Conservation (phyloP, 1,140 invertebrate species). For the Amphibalanus amphitrite region DNA sequence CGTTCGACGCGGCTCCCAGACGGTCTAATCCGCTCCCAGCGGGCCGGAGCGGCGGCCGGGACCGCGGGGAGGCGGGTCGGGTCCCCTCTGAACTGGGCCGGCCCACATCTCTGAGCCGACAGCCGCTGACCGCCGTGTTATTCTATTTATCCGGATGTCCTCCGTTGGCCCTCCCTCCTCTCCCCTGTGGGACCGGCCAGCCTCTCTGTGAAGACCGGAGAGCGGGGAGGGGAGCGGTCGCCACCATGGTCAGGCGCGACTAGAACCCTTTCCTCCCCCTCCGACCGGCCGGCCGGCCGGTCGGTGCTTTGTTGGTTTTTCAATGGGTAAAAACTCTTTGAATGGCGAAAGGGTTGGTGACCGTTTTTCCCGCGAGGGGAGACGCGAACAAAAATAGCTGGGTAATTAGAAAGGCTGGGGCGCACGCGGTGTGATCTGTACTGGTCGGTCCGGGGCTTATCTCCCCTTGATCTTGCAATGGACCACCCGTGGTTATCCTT, state of each 20-base stretch:
- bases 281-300: no score
- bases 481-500: no score
- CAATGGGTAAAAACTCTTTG: neutral
- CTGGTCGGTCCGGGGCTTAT: no score
- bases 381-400: neutral
- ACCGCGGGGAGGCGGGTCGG: neutral
- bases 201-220: neutral
- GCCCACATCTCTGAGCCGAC: neutral
- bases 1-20: no score
- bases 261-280: neutral
- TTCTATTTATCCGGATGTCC: slow-evolving; percentile 1
- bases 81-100: no score
- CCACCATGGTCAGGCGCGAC: neutral
- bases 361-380: neutral
- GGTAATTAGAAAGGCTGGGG: neutral
- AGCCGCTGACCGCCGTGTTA: neutral
- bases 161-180: no score
- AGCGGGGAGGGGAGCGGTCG: neutral
- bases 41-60: no score
- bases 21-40: neutral
- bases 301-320: neutral
- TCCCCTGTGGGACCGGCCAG: neutral
- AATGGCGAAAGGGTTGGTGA: slow-evolving; percentile 1
- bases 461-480: no score
- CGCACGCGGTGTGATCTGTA: no score